phyloP scores from a whole-genome alignment of 2,113 vertebrate species.

The Hyperopisus bebe region DNA sequence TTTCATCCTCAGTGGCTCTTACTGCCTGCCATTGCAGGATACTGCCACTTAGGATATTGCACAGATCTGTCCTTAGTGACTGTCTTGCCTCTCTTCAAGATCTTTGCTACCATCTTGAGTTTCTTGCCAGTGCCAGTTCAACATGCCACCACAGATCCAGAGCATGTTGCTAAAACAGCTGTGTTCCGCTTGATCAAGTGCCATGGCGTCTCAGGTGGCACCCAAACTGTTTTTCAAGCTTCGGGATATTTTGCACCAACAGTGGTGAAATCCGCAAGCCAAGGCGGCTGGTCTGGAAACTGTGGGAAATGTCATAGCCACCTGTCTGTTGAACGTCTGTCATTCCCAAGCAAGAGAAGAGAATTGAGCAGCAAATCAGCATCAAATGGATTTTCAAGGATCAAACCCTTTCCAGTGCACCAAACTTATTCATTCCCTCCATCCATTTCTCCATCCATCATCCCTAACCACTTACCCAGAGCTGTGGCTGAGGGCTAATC shows the following conservation, averaged over 20 bases:
- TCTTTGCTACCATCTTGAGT: background rate
- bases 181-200: background rate
- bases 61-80: background rate
- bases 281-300: background rate
- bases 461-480: background rate
- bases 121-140: background rate
- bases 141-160: background rate
- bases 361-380: background rate
- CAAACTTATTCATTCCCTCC: background rate
- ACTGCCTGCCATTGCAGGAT: background rate
- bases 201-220: background rate
- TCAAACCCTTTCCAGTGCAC: background rate
- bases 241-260: background rate
- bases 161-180: background rate
- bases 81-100: background rate
- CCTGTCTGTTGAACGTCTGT: background rate
- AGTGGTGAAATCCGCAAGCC: background rate
- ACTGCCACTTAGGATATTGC: background rate
- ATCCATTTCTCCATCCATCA: background rate
- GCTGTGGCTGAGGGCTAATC: background rate
- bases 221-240: background rate
- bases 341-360: background rate
- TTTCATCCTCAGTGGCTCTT: background rate
- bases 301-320: background rate
- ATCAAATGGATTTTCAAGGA: background rate